A percentile compares a stretch with the other conserved stretches of the same genome.
These are phyloP conservation scores for Bombus consobrinus DNA, from an alignment of 1,140 invertebrate genomes.

Conservation along the genomic window DNA sequence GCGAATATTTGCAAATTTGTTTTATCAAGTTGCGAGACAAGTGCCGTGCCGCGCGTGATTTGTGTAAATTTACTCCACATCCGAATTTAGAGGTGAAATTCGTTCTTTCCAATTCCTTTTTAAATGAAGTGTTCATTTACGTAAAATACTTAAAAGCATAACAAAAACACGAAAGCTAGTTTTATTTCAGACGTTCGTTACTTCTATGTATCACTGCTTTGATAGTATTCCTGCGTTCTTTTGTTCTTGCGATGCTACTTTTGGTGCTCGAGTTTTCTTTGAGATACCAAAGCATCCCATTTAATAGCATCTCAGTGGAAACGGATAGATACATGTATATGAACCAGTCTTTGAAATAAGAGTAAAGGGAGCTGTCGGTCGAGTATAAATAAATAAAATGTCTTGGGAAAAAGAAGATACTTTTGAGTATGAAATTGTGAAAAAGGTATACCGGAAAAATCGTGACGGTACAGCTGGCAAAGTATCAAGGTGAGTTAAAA, in stretches of 20 bases:
- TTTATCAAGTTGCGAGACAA: background rate
- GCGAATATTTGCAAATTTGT: background rate
- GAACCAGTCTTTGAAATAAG: background rate
- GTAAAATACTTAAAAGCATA: background rate
- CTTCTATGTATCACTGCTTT: background rate
- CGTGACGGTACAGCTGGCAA: background rate
- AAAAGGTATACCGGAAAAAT: background rate
- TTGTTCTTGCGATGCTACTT: background rate
- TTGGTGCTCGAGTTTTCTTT: background rate
- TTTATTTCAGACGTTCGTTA: background rate
- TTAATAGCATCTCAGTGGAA: conserved; percentile 38
- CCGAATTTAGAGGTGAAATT: background rate
- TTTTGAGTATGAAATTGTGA: too few relatives aligned
- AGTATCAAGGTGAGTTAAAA: background rate
- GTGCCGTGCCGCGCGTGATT: background rate
- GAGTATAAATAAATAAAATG: too few relatives aligned
- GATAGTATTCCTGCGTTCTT: background rate
- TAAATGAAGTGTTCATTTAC: background rate
- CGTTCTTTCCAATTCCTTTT: background rate
- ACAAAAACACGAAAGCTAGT: background rate
- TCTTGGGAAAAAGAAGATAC: too few relatives aligned
- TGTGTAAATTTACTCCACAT: background rate
- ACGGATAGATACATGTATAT: background rate
- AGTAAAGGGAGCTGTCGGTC: background rate
- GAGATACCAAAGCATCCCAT: background rate